These are phyloP conservation scores for Cydia amplana DNA, from an alignment of 1,140 invertebrate species.

Conservation along the genomic window DNA sequence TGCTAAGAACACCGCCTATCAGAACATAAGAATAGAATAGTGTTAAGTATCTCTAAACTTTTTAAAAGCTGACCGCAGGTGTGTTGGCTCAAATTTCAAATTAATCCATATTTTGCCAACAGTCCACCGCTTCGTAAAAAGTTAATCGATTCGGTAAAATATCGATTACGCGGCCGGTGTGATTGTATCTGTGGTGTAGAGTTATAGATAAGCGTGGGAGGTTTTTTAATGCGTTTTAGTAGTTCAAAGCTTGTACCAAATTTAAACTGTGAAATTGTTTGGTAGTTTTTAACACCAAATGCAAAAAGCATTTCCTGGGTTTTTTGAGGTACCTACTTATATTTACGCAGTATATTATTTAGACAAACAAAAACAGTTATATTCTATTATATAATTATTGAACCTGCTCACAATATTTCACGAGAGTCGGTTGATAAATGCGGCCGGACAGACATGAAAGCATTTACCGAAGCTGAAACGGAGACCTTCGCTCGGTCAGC, in stretches of 20 bases:
- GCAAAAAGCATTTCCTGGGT: no score
- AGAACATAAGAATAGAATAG: no score
- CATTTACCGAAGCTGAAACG: no score
- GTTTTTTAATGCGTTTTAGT: conserved; percentile 24
- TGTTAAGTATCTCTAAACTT: conserved; percentile 16
- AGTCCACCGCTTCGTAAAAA: conserved; percentile 3
- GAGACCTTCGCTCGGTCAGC: no score
- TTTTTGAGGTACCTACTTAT: no score
- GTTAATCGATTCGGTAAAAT: conserved; percentile 26
- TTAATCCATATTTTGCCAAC: conserved; percentile 32
- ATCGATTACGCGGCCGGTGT: conserved; percentile 26
- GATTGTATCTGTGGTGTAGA: conserved; percentile 27
- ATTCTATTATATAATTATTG: no score
- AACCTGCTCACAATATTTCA: no score
- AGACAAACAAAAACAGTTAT: no score
- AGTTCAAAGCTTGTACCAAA: background rate
- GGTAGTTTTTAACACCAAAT: background rate
- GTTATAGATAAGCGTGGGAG: conserved; percentile 26
- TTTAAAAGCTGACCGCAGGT: conserved; percentile 35
- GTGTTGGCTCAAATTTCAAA: conserved; percentile 7
- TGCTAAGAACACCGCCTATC: no score
- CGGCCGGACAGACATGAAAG: no score
- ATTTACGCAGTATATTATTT: no score
- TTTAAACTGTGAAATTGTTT: background rate
- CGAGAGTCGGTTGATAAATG: no score